A percentile compares a stretch with the other conserved stretches of the same genome.
phyloP scores from a whole-genome alignment of 2,888 invertebrate genomes.

The Cataglyphis albicans region DNA sequence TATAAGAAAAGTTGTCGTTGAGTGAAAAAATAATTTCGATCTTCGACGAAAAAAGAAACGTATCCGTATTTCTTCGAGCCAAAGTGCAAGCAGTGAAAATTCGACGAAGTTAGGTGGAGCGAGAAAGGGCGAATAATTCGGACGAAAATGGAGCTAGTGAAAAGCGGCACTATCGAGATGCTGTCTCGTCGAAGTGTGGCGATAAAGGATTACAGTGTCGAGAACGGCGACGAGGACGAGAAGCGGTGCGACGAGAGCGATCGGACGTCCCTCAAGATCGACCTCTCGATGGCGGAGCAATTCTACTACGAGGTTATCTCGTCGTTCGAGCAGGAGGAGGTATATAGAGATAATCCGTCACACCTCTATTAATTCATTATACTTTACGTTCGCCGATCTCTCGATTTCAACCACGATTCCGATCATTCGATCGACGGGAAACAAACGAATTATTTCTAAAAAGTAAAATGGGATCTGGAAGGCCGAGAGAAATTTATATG shows the following conservation, averaged over 20 bases:
- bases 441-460: neutral
- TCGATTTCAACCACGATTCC: constrained; percentile 34
- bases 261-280: constrained; percentile 81
- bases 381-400: constrained; percentile 60
- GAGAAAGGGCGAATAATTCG: constrained; percentile 2
- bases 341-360: constrained; percentile 71
- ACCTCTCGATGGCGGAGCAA: constrained; percentile 84
- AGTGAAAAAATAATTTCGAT: constrained; percentile 2
- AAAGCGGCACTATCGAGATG: constrained; percentile 84
- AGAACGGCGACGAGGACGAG: constrained; percentile 75
- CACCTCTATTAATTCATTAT: constrained; percentile 69
- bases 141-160: constrained; percentile 82
- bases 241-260: constrained; percentile 74
- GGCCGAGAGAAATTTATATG: neutral
- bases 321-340: constrained; percentile 85
- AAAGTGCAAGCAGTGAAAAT: neutral
- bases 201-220: constrained; percentile 81
- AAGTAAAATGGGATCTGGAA: neutral
- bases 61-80: neutral
- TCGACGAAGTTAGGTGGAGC: neutral
- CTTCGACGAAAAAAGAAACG: constrained; percentile 5
- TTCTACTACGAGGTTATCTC: constrained; percentile 85
- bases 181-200: constrained; percentile 82
- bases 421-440: neutral
- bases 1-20: neutral